Conservation (phyloP, 2,888 invertebrate genomes). For the Torymus texanus region DNA sequence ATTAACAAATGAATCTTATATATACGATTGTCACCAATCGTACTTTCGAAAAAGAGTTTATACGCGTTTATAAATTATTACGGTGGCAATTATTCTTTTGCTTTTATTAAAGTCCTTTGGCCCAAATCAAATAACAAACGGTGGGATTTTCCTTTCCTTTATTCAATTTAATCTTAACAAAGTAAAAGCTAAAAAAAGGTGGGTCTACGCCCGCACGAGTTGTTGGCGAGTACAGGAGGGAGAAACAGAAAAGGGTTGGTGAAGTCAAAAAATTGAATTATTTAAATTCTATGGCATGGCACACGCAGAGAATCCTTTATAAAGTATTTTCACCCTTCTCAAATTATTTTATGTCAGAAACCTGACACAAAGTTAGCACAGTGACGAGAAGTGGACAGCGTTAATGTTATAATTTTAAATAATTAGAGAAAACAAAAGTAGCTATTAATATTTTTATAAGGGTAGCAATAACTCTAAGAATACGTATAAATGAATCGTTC, state of each 20-base stretch:
- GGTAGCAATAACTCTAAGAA: too few relatives aligned
- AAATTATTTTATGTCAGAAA: conserved; percentile 39
- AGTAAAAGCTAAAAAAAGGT: conserved; percentile 7
- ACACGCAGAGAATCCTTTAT: conserved; percentile 37
- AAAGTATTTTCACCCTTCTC: conserved; percentile 22
- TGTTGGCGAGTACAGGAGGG: conserved; percentile 4
- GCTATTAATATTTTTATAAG: too few relatives aligned
- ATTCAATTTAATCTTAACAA: conserved; percentile 31
- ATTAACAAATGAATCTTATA: too few relatives aligned
- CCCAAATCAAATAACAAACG: neutral
- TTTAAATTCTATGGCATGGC: conserved; percentile 35
- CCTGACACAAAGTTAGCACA: neutral
- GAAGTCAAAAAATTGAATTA: conserved; percentile 41
- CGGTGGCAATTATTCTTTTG: neutral
- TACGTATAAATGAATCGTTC: too few relatives aligned
- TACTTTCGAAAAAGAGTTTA: too few relatives aligned
- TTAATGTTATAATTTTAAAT: conserved; percentile 11
- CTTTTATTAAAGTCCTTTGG: neutral
- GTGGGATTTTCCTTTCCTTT: neutral
- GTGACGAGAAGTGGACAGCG: neutral
- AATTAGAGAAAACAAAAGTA: too few relatives aligned
- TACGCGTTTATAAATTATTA: too few relatives aligned
- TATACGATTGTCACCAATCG: too few relatives aligned
- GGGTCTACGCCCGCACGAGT: conserved; percentile 22
- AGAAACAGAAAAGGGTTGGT: conserved; percentile 12